Percentiles rank a stretch among this genome's conserved stretches.
Conservation (phyloP, 2,113 vertebrate genomes). For the Poecilia latipinna region DNA sequence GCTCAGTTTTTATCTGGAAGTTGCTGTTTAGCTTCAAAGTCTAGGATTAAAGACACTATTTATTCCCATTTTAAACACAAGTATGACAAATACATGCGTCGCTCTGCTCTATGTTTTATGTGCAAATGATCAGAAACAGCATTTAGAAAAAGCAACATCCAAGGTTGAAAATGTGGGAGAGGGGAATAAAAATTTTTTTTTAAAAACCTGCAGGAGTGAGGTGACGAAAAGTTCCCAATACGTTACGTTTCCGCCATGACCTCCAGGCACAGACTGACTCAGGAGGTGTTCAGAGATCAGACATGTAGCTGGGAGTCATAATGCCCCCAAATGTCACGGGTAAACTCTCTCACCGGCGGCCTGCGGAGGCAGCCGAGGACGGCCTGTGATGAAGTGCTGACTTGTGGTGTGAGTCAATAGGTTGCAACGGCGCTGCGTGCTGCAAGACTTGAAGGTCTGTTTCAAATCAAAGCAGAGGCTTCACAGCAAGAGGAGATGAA, state of each 20-base stretch:
- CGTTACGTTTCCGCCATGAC: conserved; percentile 8
- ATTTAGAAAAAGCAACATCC: neutral
- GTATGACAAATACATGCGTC: neutral
- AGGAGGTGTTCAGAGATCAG: conserved; percentile 54
- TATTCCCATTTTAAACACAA: neutral
- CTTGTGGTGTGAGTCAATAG: conserved; percentile 42
- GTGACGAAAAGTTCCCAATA: conserved; percentile 1
- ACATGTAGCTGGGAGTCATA: conserved; percentile 32
- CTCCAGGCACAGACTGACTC: conserved; percentile 43
- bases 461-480: conserved; percentile 26
- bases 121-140: neutral
- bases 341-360: conserved; percentile 8
- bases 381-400: conserved; percentile 21
- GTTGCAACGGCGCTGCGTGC: neutral
- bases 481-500: conserved; percentile 4
- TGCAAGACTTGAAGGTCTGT: conserved; percentile 12
- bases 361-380: conserved; percentile 34
- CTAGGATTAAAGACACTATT: too few species aligned
- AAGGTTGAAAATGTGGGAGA: neutral
- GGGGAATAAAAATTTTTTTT: conserved; percentile 13
- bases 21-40: neutral
- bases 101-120: neutral
- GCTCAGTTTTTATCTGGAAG: neutral
- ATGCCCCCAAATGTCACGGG: conserved; percentile 34
- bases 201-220: conserved; percentile 5